Base-by-base conservation (phyloP, 2,888 invertebrate species). In the Arge pagana region DNA sequence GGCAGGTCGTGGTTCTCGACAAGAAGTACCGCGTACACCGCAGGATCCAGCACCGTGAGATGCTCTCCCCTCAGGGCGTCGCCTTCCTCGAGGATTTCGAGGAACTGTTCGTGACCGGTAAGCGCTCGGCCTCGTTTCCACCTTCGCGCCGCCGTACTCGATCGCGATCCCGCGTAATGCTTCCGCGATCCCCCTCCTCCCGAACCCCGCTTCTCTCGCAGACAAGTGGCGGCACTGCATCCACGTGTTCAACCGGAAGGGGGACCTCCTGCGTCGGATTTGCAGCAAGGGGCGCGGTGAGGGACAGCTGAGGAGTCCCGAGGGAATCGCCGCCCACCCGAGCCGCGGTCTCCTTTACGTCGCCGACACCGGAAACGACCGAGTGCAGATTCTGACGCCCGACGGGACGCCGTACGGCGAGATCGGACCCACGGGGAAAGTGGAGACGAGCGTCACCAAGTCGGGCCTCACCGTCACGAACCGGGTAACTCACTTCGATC, bases 331-430 rank as follows among this genome's bases (percentile, higher is more conserved):
- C 2, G 71, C 80, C 0, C 81, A 81, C 45, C 78, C 79, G 54
- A 66, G 74, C 10, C 82, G 83, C 26, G 79, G 81, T 52, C 80
- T 80, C 49, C 79, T 90, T 11, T 86, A 89, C 59, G 83, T 90
- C 0, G 88, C 86, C 40, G 90, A 91, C 66, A 89, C 89, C 52
- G 90, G 89, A 54, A 90, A 90, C 66, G 87, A 90, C 67, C 79
- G 90, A 50, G 79, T 85, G 4, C 80, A 85, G 72, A 74, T 84
- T 10, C 65, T 86, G 1, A 77, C 83, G 62, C 77, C 80, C 0
- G 78, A 83, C n/a, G 68, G 66, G n/a, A 43, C 54, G 0, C 58
- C 43, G 28, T 53, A 57, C 2, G 64, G 61, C 11, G 53, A 39
- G 16, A 63, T 67, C 23, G 66, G 65, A 3, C 55, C 59, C 1